Evolutionary conservation across 2,797 vertebrate species (phyloP).

Genomic region (Siniperca obscura): DNA sequence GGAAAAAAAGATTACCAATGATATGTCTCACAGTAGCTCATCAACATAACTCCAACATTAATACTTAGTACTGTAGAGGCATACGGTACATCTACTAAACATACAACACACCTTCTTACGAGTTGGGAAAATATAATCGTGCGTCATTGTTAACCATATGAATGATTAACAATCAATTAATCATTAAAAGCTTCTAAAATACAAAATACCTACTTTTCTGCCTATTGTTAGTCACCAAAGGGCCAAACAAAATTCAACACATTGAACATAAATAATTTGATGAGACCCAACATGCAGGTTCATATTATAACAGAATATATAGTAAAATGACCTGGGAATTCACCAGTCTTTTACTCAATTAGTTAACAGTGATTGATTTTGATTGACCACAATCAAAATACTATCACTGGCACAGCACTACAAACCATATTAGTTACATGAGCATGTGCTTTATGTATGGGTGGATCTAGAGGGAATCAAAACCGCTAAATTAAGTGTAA

Average conservation of each 20-base stretch:
- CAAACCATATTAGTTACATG: not conserved
- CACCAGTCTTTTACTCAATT: not conserved
- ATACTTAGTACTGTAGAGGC: not conserved
- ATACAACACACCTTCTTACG: not conserved
- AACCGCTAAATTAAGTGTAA: not conserved
- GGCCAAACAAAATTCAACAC: not conserved
- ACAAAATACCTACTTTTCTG: not conserved
- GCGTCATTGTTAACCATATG: not conserved
- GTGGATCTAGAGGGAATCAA: not conserved
- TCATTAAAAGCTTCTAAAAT: conserved; percentile 3
- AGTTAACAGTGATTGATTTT: not conserved
- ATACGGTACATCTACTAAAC: not conserved
- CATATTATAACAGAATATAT: not conserved
- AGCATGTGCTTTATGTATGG: conserved; percentile 3
- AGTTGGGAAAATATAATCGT: not conserved
- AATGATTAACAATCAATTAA: not conserved
- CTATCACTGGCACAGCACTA: not conserved
- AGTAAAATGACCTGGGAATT: not conserved
- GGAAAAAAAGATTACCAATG: conserved; percentile 6
- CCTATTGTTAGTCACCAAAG: not conserved
- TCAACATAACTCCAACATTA: conserved; percentile 18
- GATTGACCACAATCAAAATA: not conserved
- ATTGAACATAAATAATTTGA: not conserved
- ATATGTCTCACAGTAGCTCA: conserved; percentile 12
- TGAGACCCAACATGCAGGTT: not conserved